These are phyloP conservation scores for Scotopteryx bipunctaria DNA, from an alignment of 2,888 invertebrate species.

Conservation along the genomic window DNA sequence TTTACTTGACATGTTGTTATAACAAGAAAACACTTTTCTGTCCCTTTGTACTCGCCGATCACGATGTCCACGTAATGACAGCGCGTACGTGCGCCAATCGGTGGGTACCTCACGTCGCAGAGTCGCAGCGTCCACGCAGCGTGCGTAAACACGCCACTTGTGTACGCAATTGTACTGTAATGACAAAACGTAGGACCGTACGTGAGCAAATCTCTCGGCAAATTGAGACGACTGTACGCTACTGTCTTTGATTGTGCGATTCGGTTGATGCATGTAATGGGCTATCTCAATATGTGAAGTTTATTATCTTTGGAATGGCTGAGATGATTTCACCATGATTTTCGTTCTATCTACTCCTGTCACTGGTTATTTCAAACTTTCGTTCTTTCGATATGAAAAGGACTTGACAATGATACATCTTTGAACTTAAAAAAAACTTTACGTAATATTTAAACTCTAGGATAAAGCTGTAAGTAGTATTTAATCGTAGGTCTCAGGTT, in stretches of 20 bases:
- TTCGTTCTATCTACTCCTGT: no score
- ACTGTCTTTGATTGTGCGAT: slow-evolving; percentile 44
- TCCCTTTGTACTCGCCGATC: slow-evolving; percentile 43
- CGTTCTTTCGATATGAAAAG: no score
- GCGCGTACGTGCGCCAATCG: slow-evolving; percentile 70
- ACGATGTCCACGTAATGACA: slow-evolving; percentile 69
- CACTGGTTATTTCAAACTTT: no score
- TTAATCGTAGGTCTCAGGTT: no score
- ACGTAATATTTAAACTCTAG: no score
- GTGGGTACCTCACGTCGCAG: slow-evolving; percentile 50
- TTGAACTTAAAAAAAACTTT: no score
- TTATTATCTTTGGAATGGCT: slow-evolving; percentile 20
- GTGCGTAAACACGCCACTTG: slow-evolving; percentile 64
- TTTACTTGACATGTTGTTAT: no score
- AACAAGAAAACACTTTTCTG: slow-evolving; percentile 39
- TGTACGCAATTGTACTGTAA: slow-evolving; percentile 52
- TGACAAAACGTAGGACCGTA: slow-evolving; percentile 49
- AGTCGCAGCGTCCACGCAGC: slow-evolving; percentile 33
- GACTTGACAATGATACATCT: no score
- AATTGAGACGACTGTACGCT: slow-evolving; percentile 53
- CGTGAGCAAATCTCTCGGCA: slow-evolving; percentile 56
- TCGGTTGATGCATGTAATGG: slow-evolving; percentile 25
- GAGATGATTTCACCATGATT: slow-evolving; percentile 6
- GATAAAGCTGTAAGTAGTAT: no score
- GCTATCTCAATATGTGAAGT: slow-evolving; percentile 15